Conservation (phyloP, 2,113 vertebrate species). For the Tringa solitaria region DNA sequence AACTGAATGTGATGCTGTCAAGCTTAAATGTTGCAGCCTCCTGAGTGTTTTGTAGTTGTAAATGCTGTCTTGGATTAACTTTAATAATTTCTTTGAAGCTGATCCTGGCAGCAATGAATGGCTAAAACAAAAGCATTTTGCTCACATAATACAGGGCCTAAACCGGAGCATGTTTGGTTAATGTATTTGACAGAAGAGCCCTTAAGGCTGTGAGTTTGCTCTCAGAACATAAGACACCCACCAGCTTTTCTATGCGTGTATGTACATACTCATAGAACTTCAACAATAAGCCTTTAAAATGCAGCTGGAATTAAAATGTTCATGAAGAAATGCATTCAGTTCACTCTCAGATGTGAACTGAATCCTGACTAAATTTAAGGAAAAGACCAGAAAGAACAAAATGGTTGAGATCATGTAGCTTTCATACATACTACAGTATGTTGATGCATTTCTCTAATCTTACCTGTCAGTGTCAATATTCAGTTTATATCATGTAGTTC, state of each 20-base stretch:
- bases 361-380: background rate
- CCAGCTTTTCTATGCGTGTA: conserved; percentile 39
- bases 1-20: background rate
- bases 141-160: background rate
- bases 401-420: background rate
- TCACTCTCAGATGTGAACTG: conserved; percentile 15
- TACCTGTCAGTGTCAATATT: background rate
- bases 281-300: conserved; percentile 62
- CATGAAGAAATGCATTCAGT: background rate
- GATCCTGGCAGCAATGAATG: background rate
- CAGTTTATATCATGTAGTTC: background rate
- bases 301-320: conserved; percentile 40
- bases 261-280: conserved; percentile 47
- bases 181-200: conserved; percentile 34
- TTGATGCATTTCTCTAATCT: background rate
- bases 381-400: background rate
- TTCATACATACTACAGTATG: background rate
- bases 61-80: conserved; percentile 43
- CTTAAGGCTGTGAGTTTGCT: conserved; percentile 54
- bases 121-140: conserved; percentile 23
- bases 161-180: background rate
- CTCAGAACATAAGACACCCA: conserved; percentile 47
- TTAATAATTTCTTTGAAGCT: conserved; percentile 48
- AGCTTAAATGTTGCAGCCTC: background rate
- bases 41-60: background rate